Percentiles rank a stretch among this genome's conserved stretches.
Evolutionary conservation across 1,140 invertebrate genomes (phyloP).

Genomic region (Papilio polyxenes): DNA sequence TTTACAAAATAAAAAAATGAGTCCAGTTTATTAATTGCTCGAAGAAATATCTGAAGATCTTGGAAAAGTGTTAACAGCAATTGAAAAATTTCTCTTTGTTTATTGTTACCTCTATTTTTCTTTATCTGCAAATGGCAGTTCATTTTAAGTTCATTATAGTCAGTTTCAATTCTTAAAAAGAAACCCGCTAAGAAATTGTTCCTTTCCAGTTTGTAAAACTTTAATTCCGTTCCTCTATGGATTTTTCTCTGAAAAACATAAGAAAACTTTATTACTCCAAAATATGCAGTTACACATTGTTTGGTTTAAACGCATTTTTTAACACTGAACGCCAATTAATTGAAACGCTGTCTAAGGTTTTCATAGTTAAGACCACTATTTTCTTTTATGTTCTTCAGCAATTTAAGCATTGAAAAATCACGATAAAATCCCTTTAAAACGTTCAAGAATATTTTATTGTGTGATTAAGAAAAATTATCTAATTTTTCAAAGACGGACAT

Average conservation of each 20-base stretch:
- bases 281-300: no score
- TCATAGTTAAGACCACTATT: no score
- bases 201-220: no score
- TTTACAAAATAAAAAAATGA: no score
- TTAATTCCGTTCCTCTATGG: no score
- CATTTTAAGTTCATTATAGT: slow-evolving; percentile 7
- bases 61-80: not conserved
- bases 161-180: not conserved
- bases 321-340: no score
- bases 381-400: no score
- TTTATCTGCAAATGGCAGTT: not conserved
- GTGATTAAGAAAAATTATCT: slow-evolving; percentile 15
- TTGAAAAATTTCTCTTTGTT: not conserved
- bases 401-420: not conserved
- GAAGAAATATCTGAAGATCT: not conserved
- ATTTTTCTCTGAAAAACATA: no score
- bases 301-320: no score
- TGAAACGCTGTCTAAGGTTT: no score
- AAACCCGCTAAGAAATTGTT: not conserved
- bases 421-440: not conserved
- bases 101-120: not conserved
- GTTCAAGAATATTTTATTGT: not conserved
- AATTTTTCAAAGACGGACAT: slow-evolving; percentile 12
- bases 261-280: no score
- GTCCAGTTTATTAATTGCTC: no score